phyloP scores from a whole-genome alignment of 2,113 vertebrate species.

The Pterophyllum scalare region DNA sequence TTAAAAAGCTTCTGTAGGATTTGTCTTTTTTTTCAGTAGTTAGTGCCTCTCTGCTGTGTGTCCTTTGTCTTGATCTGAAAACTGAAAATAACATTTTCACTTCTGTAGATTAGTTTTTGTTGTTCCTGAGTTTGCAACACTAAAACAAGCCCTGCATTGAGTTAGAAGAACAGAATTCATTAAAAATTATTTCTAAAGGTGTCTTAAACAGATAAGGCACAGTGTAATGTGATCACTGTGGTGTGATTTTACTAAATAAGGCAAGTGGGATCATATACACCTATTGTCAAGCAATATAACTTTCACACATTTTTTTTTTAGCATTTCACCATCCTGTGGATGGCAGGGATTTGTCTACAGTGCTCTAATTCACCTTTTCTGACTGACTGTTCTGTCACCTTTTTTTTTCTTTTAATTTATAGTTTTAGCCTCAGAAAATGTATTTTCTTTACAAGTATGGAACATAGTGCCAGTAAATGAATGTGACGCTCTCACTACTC shows the following conservation, averaged over 20 bases:
- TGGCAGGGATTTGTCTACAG: background rate
- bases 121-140: background rate
- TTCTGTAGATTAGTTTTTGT: conserved; percentile 4
- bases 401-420: background rate
- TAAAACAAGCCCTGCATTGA: background rate
- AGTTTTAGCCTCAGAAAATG: background rate
- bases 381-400: too few species aligned
- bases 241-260: background rate
- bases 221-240: background rate
- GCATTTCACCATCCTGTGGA: background rate
- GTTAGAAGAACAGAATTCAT: background rate
- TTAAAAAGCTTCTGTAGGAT: background rate
- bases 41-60: background rate
- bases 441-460: background rate
- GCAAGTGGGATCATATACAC: background rate
- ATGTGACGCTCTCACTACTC: background rate
- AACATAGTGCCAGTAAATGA: background rate
- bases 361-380: conserved; percentile 10
- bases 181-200: background rate
- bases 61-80: conserved; percentile 3
- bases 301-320: background rate
- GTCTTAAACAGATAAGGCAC: background rate
- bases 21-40: background rate
- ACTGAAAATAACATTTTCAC: background rate
- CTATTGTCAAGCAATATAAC: background rate